Conservation (phyloP, 2,888 invertebrate genomes). For the Steinernema carpocapsae region DNA sequence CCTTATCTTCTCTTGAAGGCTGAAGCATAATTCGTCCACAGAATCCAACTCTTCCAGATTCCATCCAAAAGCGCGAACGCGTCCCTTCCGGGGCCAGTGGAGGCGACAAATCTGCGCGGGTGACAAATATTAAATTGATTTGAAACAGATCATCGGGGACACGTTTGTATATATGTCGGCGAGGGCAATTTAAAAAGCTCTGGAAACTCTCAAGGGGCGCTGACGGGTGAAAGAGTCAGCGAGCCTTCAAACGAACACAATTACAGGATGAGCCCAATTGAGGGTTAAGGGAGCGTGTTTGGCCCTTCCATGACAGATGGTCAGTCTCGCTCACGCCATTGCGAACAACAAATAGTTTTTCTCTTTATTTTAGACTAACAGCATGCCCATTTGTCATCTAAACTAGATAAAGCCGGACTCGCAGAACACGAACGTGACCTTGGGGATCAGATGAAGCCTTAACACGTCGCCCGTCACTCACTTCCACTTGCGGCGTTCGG, state of each 20-base stretch:
- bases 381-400: conserved; percentile 28
- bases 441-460: conserved; percentile 4
- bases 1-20: neutral
- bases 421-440: conserved; percentile 23
- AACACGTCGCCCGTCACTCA: conserved; percentile 12
- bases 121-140: conserved; percentile 11
- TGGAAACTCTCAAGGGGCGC: conserved; percentile 9
- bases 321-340: conserved; percentile 10
- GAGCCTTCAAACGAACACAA: conserved; percentile 2
- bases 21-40: neutral
- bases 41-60: neutral
- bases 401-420: conserved; percentile 23
- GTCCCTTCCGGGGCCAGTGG: neutral
- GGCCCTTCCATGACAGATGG: conserved; percentile 33
- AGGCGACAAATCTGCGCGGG: conserved; percentile 5
- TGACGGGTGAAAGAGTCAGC: conserved; percentile 31
- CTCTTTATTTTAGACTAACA: neutral
- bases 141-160: conserved; percentile 22
- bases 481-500: conserved; percentile 7
- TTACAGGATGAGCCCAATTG: neutral
- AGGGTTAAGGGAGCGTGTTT: neutral
- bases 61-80: neutral
- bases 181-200: conserved; percentile 30
- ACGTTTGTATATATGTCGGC: conserved; percentile 11
- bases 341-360: conserved; percentile 27